A percentile compares a stretch with the other conserved stretches of the same genome.
These are phyloP conservation scores for Drosophila monieri DNA, from an alignment of 2,888 invertebrate genomes.

Conservation along the genomic window DNA sequence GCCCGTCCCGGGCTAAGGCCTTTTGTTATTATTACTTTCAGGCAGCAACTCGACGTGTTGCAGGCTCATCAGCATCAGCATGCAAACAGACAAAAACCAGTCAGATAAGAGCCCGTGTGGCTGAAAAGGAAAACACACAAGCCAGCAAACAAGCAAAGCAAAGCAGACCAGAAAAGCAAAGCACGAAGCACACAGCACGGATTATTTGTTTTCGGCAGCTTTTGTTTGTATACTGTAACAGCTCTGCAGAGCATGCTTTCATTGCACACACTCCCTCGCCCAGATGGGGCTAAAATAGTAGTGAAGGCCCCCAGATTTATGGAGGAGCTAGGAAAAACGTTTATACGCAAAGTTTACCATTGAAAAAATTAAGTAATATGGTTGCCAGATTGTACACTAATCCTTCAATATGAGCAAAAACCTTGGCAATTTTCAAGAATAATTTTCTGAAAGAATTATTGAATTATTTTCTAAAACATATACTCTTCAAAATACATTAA, in stretches of 20 bases:
- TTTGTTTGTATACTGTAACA: constrained; percentile 52
- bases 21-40: constrained; percentile 49
- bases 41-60: constrained; percentile 49
- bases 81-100: constrained; percentile 37
- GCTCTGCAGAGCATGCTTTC: constrained; percentile 21
- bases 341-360: not conserved
- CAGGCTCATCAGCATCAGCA: constrained; percentile 41
- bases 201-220: constrained; percentile 76
- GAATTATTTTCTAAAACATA: not conserved
- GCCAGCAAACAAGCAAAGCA: constrained; percentile 33
- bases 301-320: not conserved
- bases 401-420: not conserved
- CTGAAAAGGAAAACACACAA: constrained; percentile 46
- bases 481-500: not conserved
- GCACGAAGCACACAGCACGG: constrained; percentile 53
- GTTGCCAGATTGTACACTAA: not conserved
- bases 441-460: not conserved
- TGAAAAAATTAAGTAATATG: not conserved
- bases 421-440: not conserved
- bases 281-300: constrained; percentile 15
- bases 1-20: constrained; percentile 20
- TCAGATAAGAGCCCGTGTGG: constrained; percentile 38
- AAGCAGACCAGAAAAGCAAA: constrained; percentile 24
- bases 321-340: not conserved
- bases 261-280: constrained; percentile 10